Evolutionary conservation across 2,888 invertebrate species (phyloP), one percentile per base, ranked within the genome.

Genomic region (Brenthis hecate): DNA sequence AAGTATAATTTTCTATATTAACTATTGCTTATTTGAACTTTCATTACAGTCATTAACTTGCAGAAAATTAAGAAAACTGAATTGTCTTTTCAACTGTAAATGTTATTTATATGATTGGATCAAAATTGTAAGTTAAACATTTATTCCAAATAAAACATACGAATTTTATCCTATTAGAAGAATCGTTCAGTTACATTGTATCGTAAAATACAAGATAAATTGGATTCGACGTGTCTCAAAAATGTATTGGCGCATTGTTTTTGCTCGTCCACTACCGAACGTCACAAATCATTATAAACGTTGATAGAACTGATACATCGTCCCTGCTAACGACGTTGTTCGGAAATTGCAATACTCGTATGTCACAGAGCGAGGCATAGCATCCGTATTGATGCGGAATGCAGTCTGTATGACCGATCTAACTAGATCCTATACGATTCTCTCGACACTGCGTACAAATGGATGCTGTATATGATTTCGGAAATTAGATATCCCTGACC

Each of bases 271-370:
- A 78, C 80, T 81, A 78, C 78, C 80, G 72, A 61, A 71, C 61
- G 80, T 80, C 78, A 75, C 80, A 80, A 87, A 87, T 86, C 85
- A 87, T 86, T 73, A 73, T 74, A 56, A 71, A 72, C 69, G 75
- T 70, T 81, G 80, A 79, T 79, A 74, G 80, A 77, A 77, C 80
- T 80, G 83, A 81, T 78, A 80, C 81, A 78, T 80, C 75, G 79
- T 67, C 70, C 73, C 58, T 70, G 76, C 73, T 85, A 87, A 88
- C 86, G 83, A 88, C 81, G 80, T 78, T 79, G 80, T 84, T 86
- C 87, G 88, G 88, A 89, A 87, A 89, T 89, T 88, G 87, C 89
- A 87, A 88, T 87, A 85, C 86, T 88, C 88, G 85, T 87, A 85
- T 88, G 89, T 89, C 87, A 89, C 83, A 81, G 83, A 79, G 79